Percentiles rank a stretch among this genome's conserved stretches.
phyloP scores from a whole-genome alignment of 2,113 vertebrate species.

The Pluvialis apricaria region DNA sequence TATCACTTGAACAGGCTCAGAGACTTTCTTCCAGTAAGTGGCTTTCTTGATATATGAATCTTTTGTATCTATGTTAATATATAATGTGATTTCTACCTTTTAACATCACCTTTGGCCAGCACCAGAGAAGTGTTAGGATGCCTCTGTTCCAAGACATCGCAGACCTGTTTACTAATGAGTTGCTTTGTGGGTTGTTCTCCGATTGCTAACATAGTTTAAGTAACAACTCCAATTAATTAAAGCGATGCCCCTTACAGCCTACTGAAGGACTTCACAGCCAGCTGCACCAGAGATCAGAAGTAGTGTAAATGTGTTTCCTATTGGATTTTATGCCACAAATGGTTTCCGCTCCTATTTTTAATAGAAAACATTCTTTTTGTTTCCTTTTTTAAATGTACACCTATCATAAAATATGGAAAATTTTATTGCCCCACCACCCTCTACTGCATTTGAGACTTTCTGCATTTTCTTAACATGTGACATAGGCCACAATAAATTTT shows the following conservation, averaged over 20 bases:
- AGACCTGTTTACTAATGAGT: background rate
- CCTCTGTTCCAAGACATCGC: background rate
- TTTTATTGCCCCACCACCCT: slow-evolving; percentile 22
- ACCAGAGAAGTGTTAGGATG: background rate
- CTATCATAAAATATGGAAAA: slow-evolving; percentile 42
- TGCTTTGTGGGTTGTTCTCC: slow-evolving; percentile 16
- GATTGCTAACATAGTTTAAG: slow-evolving; percentile 44
- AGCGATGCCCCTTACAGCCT: background rate
- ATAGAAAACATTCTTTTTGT: slow-evolving; percentile 57
- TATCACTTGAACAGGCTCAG: background rate
- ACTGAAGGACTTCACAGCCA: slow-evolving; percentile 37
- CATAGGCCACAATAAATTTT: slow-evolving; percentile 43
- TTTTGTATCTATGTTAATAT: background rate
- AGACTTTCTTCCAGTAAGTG: background rate
- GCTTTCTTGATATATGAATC: background rate
- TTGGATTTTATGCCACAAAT: slow-evolving; percentile 55
- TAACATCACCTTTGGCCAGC: background rate
- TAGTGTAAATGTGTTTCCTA: slow-evolving; percentile 62
- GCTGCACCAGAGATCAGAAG: slow-evolving; percentile 46
- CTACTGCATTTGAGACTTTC: background rate
- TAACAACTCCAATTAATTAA: slow-evolving; percentile 39
- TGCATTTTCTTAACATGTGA: slow-evolving; percentile 34
- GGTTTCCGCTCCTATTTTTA: slow-evolving; percentile 53
- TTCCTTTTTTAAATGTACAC: slow-evolving; percentile 31
- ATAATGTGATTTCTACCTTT: background rate